Conservation (phyloP, 2,113 vertebrate species). For the Panthera leo region DNA sequence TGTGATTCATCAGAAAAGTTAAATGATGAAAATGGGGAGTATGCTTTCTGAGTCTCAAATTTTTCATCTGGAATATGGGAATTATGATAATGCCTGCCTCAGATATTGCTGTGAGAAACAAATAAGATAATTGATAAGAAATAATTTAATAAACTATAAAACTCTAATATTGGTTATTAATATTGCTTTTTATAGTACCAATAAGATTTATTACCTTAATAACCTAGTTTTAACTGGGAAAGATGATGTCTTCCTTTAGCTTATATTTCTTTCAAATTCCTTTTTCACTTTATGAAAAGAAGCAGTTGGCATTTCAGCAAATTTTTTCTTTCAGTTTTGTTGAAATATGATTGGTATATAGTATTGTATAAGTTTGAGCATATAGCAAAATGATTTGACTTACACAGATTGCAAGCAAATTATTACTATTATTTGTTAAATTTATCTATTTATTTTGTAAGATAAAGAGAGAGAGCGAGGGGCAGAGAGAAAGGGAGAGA, state of each 20-base stretch:
- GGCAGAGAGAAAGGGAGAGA: background rate
- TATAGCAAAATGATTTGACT: background rate
- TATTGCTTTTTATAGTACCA: background rate
- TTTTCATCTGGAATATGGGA: constrained; percentile 22
- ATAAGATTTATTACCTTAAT: background rate
- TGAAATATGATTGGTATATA: background rate
- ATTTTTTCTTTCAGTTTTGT: background rate
- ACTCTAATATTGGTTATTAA: constrained; percentile 10
- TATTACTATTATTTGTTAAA: background rate
- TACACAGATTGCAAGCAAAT: background rate
- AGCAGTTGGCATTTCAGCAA: background rate
- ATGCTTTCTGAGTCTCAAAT: background rate
- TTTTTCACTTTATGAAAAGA: constrained; percentile 30
- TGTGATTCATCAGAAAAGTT: constrained; percentile 37
- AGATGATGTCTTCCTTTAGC: background rate
- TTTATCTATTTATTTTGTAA: background rate
- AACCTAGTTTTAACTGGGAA: constrained; percentile 19
- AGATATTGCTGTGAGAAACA: background rate
- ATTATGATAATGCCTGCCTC: background rate
- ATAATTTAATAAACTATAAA: background rate
- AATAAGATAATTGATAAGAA: background rate
- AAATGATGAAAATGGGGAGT: background rate
- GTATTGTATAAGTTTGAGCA: background rate
- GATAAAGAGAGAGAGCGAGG: background rate
- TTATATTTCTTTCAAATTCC: constrained; percentile 25